Conservation (phyloP, 2,888 invertebrate species). For the Diplolepis rosae region DNA sequence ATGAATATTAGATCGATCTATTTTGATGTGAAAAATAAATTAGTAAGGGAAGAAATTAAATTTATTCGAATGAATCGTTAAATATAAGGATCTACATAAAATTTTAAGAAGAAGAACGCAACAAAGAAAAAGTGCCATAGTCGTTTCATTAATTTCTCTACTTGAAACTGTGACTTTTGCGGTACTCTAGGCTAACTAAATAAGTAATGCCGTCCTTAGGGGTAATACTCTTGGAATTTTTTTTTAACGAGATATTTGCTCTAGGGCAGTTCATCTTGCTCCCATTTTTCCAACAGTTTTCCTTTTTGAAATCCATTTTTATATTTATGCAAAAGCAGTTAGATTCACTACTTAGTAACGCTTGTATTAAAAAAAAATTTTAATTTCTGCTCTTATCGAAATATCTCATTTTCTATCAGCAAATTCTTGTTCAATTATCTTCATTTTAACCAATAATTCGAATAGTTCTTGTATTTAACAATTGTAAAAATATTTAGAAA, state of each 20-base stretch:
- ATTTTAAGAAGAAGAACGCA: neutral
- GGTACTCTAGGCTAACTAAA: conserved; percentile 10
- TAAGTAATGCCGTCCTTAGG: conserved; percentile 18
- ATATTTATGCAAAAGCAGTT: neutral
- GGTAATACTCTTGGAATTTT: neutral
- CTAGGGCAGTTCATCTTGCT: neutral
- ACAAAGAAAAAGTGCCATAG: neutral
- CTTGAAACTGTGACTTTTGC: conserved; percentile 8
- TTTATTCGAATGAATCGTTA: neutral
- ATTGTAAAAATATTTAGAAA: too few relatives aligned
- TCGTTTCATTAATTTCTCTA: conserved; percentile 8
- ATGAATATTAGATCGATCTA: neutral
- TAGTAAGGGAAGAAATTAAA: too few relatives aligned
- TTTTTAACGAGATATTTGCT: conserved; percentile 4
- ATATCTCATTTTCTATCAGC: too few relatives aligned
- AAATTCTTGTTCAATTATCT: too few relatives aligned
- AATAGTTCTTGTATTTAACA: too few relatives aligned
- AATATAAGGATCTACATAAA: neutral
- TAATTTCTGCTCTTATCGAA: neutral
- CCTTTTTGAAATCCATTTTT: too few relatives aligned
- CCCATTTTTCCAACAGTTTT: conserved; percentile 15
- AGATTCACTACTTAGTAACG: too few relatives aligned
- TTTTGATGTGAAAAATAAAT: neutral
- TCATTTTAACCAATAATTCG: too few relatives aligned
- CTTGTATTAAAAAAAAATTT: neutral